These are phyloP conservation scores for Elephantulus edwardii DNA, from an alignment of 2,113 vertebrate species.

Conservation along the genomic window DNA sequence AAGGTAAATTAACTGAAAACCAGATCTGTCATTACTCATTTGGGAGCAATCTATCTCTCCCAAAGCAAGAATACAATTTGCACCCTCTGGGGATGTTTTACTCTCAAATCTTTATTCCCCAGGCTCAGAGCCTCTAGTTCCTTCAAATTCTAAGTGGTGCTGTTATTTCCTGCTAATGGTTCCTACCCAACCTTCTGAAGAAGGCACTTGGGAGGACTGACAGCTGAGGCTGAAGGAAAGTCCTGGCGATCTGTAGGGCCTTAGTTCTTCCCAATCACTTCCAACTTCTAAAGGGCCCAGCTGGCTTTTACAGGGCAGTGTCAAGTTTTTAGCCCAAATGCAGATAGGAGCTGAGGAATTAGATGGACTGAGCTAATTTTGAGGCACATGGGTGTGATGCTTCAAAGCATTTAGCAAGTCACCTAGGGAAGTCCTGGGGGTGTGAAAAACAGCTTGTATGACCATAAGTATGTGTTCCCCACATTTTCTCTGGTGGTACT, in stretches of 20 bases:
- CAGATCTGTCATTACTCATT: conserved; percentile 69
- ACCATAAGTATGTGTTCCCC: not conserved
- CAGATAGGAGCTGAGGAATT: not conserved
- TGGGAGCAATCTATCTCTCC: conserved; percentile 62
- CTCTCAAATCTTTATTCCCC: conserved; percentile 60
- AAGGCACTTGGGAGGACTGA: conserved; percentile 30
- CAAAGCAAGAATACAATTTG: conserved; percentile 60
- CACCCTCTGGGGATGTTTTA: conserved; percentile 66
- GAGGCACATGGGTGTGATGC: not conserved
- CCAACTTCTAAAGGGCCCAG: not conserved
- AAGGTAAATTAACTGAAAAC: conserved; percentile 75
- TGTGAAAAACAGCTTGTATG: not conserved
- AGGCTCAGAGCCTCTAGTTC: conserved; percentile 23
- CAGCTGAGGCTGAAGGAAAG: conserved; percentile 44
- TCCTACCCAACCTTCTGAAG: conserved; percentile 2
- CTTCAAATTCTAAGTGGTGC: conserved; percentile 41
- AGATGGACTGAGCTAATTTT: not conserved
- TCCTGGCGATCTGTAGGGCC: not conserved
- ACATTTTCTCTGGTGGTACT: not conserved
- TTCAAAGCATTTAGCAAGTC: not conserved
- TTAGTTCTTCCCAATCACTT: not conserved
- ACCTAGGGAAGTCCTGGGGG: not conserved
- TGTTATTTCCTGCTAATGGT: conserved; percentile 60
- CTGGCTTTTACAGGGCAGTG: not conserved
- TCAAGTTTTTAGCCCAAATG: not conserved